Percentiles rank a stretch among this genome's conserved stretches.
Conservation (phyloP, 2,888 invertebrate genomes). For the Zygaena filipendulae region DNA sequence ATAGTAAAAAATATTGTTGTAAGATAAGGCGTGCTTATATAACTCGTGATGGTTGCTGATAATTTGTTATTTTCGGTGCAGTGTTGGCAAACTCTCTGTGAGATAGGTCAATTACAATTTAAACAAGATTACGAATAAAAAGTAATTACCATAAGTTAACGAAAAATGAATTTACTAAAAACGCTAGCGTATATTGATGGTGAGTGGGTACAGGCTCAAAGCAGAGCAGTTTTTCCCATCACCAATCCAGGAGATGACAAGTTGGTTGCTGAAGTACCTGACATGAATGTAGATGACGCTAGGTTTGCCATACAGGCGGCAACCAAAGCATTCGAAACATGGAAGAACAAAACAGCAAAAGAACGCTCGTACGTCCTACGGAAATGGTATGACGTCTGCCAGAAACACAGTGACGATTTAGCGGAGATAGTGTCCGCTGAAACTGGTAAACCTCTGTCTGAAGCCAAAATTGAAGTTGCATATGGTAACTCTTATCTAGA, state of each 20-base stretch:
- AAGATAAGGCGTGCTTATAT: too few species aligned
- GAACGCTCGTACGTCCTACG: conserved; percentile 75
- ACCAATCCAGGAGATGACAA: conserved; percentile 82
- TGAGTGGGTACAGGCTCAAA: conserved; percentile 79
- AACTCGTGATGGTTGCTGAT: too few species aligned
- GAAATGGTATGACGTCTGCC: conserved; percentile 83
- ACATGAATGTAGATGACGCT: conserved; percentile 82
- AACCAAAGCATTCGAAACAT: conserved; percentile 77
- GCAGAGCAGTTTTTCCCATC: conserved; percentile 76
- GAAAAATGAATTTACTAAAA: conserved; percentile 40
- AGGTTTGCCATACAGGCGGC: conserved; percentile 81
- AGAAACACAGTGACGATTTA: conserved; percentile 76
- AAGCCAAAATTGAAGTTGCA: conserved; percentile 86
- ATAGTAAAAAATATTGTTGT: too few species aligned
- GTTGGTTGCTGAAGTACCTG: conserved; percentile 80
- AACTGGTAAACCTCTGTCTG: conserved; percentile 90
- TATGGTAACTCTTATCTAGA: conserved; percentile 96
- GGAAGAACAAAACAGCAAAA: conserved; percentile 83
- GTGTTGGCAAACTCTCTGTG: too few species aligned
- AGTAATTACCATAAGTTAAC: too few species aligned
- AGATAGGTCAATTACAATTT: too few species aligned
- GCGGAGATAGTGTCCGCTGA: conserved; percentile 85
- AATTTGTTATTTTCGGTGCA: too few species aligned
- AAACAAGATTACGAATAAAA: too few species aligned
- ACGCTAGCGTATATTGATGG: conserved; percentile 57